These are phyloP conservation scores for Apteryx owenii DNA, from an alignment of 2,113 vertebrate species.

Conservation along the genomic window DNA sequence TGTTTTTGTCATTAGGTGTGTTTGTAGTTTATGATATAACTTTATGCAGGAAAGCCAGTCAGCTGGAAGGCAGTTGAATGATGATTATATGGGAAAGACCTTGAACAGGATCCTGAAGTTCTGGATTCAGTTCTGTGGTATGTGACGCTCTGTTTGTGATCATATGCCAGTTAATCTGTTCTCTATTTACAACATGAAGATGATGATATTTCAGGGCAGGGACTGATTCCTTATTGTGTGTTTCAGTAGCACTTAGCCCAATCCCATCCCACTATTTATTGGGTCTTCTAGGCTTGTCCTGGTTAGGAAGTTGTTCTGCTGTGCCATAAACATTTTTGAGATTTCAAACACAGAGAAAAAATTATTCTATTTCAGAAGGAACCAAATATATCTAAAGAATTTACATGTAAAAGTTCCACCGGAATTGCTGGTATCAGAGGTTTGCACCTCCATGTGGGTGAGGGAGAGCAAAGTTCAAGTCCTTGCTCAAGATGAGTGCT, in stretches of 20 bases:
- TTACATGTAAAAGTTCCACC: background rate
- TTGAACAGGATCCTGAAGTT: background rate
- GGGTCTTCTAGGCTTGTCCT: background rate
- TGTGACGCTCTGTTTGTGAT: background rate
- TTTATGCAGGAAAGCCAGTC: background rate
- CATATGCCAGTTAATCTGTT: background rate
- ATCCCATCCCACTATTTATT: background rate
- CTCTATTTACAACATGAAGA: background rate
- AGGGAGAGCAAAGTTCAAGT: background rate
- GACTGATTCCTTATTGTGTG: background rate
- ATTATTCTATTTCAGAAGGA: background rate
- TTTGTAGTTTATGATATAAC: background rate
- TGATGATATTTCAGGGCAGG: background rate
- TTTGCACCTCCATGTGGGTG: background rate
- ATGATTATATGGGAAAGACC: background rate
- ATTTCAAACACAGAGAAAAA: background rate
- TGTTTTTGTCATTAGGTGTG: background rate
- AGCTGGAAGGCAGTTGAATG: background rate
- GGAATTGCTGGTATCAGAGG: background rate
- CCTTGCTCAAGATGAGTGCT: background rate
- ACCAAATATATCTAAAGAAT: background rate
- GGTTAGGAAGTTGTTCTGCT: background rate
- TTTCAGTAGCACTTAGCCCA: background rate
- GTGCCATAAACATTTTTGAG: background rate
- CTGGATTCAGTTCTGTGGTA: background rate